Percentiles rank a stretch among this genome's conserved stretches.
Evolutionary conservation across 2,797 vertebrate species (phyloP).

Genomic region (Danio albolineatus): DNA sequence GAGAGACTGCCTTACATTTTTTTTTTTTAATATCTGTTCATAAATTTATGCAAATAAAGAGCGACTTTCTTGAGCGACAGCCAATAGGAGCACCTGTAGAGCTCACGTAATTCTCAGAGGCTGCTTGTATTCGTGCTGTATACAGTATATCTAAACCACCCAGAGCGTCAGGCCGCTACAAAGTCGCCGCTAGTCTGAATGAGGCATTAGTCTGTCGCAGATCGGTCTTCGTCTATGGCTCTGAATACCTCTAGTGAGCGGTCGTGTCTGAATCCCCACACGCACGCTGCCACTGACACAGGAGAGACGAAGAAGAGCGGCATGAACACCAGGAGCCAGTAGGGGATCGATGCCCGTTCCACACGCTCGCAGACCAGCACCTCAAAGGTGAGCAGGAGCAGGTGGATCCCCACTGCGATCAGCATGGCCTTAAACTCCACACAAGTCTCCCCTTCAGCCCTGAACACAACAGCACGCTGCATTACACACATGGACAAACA

Average conservation of each 20-base stretch:
- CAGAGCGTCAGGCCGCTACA: too few species aligned
- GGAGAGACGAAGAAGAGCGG: constrained; percentile 98
- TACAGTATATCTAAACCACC: too few species aligned
- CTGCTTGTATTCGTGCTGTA: too few species aligned
- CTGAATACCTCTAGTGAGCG: constrained; percentile 89
- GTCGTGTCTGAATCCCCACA: constrained; percentile 98
- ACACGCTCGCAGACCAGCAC: constrained; percentile 96
- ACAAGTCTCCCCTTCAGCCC: constrained; percentile 98
- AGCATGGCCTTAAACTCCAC: constrained; percentile 99
- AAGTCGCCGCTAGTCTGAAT: too few species aligned
- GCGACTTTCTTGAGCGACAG: too few species aligned
- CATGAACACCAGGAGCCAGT: constrained; percentile 99
- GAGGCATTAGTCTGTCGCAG: neutral
- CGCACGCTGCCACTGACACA: constrained; percentile 95
- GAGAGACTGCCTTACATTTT: too few species aligned
- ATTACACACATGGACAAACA: neutral
- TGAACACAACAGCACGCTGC: constrained; percentile 58
- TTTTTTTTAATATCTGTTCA: too few species aligned
- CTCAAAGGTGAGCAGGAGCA: constrained; percentile 96
- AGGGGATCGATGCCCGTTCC: constrained; percentile 84
- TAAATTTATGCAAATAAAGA: too few species aligned
- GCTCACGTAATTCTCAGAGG: too few species aligned
- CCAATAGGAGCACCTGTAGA: too few species aligned
- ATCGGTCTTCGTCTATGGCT: too few species aligned
- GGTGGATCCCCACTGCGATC: constrained; percentile 95